These are phyloP conservation scores for Vandiemenella viatica DNA, from an alignment of 2,888 invertebrate genomes.

Conservation along the genomic window DNA sequence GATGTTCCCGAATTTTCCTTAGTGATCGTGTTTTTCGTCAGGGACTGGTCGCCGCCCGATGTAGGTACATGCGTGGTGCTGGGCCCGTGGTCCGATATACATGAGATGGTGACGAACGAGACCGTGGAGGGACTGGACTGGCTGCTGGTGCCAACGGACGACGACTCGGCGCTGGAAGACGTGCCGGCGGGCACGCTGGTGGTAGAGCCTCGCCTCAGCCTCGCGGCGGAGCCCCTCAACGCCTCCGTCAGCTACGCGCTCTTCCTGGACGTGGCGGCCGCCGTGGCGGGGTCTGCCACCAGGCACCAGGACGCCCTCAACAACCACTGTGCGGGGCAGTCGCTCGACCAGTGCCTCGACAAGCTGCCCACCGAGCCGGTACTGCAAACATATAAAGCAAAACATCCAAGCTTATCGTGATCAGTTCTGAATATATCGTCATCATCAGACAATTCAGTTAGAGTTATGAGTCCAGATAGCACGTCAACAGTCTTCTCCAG, in stretches of 20 bases:
- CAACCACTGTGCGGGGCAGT: not conserved
- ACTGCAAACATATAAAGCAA: not conserved
- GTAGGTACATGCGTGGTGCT: not conserved
- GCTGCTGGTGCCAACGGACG: conserved; percentile 3
- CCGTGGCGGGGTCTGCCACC: not conserved
- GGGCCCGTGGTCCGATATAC: conserved; percentile 2
- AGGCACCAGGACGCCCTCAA: not conserved
- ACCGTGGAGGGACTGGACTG: not conserved
- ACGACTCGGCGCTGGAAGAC: conserved; percentile 3
- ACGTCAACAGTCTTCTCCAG: too few species aligned
- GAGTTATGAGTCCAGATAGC: too few species aligned
- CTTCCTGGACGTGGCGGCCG: conserved; percentile 4
- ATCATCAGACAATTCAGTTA: too few species aligned
- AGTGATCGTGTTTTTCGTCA: too few species aligned
- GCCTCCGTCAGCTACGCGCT: not conserved
- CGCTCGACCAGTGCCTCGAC: not conserved
- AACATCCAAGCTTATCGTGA: not conserved
- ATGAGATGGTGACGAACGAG: conserved; percentile 1
- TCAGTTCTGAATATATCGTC: too few species aligned
- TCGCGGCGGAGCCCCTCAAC: not conserved
- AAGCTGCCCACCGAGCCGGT: not conserved
- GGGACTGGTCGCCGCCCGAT: not conserved
- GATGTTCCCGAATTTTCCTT: too few species aligned
- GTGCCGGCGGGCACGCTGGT: not conserved
- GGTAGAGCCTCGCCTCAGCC: not conserved